Percentiles rank a stretch among this genome's conserved stretches.
These are phyloP conservation scores for Hydropsyche betteni DNA, from an alignment of 2,888 invertebrate species.

Conservation along the genomic window DNA sequence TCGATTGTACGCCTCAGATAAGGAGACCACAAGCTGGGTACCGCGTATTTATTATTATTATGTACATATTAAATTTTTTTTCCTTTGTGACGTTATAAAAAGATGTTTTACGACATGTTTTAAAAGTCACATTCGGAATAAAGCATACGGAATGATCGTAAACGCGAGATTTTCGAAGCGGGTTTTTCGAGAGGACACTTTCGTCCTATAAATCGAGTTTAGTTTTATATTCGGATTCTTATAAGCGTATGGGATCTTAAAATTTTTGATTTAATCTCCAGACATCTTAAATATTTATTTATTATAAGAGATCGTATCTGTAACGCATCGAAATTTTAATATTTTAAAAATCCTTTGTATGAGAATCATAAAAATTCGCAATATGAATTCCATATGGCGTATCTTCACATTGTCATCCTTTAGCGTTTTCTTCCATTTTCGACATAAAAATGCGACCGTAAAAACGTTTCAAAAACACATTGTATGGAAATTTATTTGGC, in stretches of 20 bases:
- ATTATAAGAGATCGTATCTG: no score
- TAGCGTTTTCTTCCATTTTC: neutral
- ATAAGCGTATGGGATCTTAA: neutral
- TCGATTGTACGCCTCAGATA: slow-evolving; percentile 23
- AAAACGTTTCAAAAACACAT: slow-evolving; percentile 23
- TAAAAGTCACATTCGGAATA: slow-evolving; percentile 26
- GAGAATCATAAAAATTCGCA: no score
- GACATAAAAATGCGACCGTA: slow-evolving; percentile 15
- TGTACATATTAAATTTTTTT: slow-evolving; percentile 20
- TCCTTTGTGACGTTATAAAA: slow-evolving; percentile 9
- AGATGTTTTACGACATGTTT: slow-evolving; percentile 29
- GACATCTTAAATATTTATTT: neutral
- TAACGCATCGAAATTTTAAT: no score
- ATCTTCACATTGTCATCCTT: no score
- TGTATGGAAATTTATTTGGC: slow-evolving; percentile 28
- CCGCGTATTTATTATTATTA: neutral
- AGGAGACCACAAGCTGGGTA: slow-evolving; percentile 26
- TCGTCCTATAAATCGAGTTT: neutral
- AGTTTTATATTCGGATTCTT: neutral
- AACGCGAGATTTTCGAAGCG: slow-evolving; percentile 11
- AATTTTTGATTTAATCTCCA: neutral
- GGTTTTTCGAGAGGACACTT: slow-evolving; percentile 15
- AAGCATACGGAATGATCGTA: slow-evolving; percentile 16
- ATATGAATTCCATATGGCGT: no score
- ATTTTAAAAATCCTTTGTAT: no score